Percentiles rank a stretch among this genome's conserved stretches.
phyloP scores from a whole-genome alignment of 2,113 vertebrate species.

The Crotalus viridis region DNA sequence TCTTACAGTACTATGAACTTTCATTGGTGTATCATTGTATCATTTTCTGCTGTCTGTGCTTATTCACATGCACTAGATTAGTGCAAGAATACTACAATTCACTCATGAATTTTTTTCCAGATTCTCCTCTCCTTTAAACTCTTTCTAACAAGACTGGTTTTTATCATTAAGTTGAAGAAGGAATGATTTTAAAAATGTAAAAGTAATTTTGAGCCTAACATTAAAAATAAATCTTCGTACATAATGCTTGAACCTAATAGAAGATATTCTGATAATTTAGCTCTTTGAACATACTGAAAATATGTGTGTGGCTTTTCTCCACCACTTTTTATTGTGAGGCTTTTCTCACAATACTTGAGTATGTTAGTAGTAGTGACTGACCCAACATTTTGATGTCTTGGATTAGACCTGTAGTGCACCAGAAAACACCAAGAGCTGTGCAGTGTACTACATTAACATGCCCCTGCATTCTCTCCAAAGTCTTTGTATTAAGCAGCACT shows the following conservation, averaged over 20 bases:
- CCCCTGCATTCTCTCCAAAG: constrained; percentile 13
- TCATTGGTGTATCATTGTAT: neutral
- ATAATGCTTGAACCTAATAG: neutral
- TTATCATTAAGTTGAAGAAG: neutral
- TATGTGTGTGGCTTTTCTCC: neutral
- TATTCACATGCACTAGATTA: neutral
- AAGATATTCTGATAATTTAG: neutral
- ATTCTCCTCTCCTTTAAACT: neutral
- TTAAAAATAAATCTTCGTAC: neutral
- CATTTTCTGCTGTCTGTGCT: neutral
- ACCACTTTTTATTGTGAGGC: neutral
- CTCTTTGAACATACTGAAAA: neutral
- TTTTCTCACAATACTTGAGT: neutral
- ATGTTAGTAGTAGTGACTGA: neutral
- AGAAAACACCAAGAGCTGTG: constrained; percentile 20
- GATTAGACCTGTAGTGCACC: constrained; percentile 26
- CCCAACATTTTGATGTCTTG: constrained; percentile 5
- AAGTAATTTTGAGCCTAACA: neutral
- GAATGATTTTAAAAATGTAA: neutral
- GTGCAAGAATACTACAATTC: neutral
- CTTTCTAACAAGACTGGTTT: neutral
- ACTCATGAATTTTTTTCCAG: neutral
- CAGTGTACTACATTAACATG: constrained; percentile 43
- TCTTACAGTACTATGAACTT: neutral
- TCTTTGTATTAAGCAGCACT: constrained; percentile 40